Evolutionary conservation across 2,888 invertebrate species (phyloP), one percentile per base, ranked within the genome.

Genomic region (Leptopilina syphax): DNA sequence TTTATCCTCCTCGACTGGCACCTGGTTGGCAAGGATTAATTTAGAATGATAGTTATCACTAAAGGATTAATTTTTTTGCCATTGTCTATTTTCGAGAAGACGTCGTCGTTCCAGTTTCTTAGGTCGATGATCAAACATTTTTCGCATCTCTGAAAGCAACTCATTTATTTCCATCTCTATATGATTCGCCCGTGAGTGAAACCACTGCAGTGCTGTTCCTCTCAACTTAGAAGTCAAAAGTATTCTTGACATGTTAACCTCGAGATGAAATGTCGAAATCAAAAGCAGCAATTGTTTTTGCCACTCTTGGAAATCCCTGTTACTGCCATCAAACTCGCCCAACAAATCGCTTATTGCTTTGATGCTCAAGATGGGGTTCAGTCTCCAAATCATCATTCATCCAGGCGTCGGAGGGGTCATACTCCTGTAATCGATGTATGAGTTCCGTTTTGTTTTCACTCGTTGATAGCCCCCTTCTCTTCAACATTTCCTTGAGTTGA

Each of bases 31-130:
- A 24, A 83, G 54, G 41, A 82, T 83, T 3, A 82, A 24, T 13
- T 85, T 81, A 0, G 81, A 77, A 44, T 84, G 83, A 41, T 78
- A 81, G 54, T 85, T 83, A 6, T 82, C 80, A 27, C 78, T 66
- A 44, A 83, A 84, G 3, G 79, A 57, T 12, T 83, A 81, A 1
- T 27, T 27, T 5, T 34, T 10, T 6, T 79, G 80, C 82, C 83
- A 84, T 18, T 79, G 65, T 66, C 83, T 76, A 41, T 27, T 10
- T 66, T 83, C 83, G n/a, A 84, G 18, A n/a, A 63, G 7, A 18
- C 63, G 63, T 54, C 54, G 54, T 12, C 68, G 78, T 27, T 70
- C 78, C 27, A 78, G 18, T 34, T 70, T 78, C 6, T 34, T 78
- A 34, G 68, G 70, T 47, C 78, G 68, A n/a, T 70, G 78, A 54